Conservation (phyloP, 2,797 vertebrate species). For the Fratercula arctica region DNA sequence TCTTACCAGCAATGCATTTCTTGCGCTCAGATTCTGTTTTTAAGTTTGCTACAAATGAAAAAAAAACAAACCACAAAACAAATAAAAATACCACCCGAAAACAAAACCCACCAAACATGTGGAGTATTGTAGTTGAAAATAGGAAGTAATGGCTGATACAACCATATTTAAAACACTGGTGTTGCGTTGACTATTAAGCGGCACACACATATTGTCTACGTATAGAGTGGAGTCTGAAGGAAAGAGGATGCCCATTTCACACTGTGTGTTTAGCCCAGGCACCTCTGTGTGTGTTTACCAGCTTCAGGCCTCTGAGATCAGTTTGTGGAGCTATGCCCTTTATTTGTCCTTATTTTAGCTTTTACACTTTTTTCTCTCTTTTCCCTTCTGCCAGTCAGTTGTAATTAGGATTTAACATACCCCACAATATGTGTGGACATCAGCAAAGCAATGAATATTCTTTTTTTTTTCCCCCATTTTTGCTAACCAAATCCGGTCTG, state of each 20-base stretch:
- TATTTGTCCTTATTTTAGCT: slow-evolving; percentile 14
- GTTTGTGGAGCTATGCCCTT: neutral
- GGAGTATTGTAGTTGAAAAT: neutral
- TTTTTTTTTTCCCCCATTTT: neutral
- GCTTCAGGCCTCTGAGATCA: neutral
- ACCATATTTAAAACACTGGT: neutral
- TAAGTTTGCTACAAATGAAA: neutral
- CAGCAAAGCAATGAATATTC: neutral
- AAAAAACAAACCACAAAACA: neutral
- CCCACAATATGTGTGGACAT: neutral
- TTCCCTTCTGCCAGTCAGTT: neutral
- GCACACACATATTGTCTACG: neutral
- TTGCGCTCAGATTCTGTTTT: neutral
- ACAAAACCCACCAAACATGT: neutral
- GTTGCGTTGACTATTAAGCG: neutral
- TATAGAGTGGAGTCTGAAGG: neutral
- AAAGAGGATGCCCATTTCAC: neutral
- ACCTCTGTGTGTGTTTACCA: neutral
- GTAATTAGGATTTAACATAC: slow-evolving; percentile 18
- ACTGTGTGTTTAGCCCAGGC: neutral
- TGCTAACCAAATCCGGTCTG: neutral
- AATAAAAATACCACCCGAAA: neutral
- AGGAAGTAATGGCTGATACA: neutral
- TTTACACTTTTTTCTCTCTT: neutral
- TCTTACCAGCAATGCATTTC: neutral